Percentiles rank a stretch among this genome's conserved stretches.
Evolutionary conservation across 2,113 vertebrate genomes (phyloP).

Genomic region (Bambusicola thoracicus): DNA sequence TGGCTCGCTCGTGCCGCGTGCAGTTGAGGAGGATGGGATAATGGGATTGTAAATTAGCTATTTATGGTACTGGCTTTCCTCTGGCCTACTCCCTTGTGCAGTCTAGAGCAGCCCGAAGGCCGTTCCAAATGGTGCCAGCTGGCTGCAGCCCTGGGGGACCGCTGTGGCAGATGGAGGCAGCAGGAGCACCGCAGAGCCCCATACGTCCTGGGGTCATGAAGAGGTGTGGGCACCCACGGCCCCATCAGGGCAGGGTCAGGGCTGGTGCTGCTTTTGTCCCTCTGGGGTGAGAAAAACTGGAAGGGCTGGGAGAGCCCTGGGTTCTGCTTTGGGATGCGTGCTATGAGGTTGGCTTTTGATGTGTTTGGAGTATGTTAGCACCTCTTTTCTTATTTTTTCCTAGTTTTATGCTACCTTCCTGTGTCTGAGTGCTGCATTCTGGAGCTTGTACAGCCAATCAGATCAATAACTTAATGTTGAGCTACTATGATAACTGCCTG

Average conservation of each 20-base stretch:
- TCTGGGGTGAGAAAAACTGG: background rate
- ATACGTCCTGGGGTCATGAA: background rate
- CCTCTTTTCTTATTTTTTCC: background rate
- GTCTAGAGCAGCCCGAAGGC: conserved; percentile 36
- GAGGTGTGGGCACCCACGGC: background rate
- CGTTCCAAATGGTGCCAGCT: conserved; percentile 24
- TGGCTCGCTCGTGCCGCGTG: background rate
- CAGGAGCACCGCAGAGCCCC: background rate
- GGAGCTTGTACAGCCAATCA: background rate
- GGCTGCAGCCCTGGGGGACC: conserved; percentile 25
- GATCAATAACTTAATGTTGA: background rate
- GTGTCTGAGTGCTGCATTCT: background rate
- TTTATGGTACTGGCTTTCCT: conserved; percentile 33
- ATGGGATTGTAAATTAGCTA: conserved; percentile 50
- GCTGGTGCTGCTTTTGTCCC: background rate
- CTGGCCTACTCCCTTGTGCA: conserved; percentile 6
- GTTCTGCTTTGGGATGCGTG: accelerated
- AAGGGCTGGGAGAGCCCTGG: background rate
- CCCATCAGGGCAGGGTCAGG: background rate
- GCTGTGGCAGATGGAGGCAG: conserved; percentile 54
- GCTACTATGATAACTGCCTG: background rate
- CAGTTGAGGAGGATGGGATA: conserved; percentile 21
- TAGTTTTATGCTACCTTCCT: background rate
- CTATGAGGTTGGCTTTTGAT: background rate
- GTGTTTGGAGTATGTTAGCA: background rate